A percentile compares a stretch with the other conserved stretches of the same genome.
phyloP scores from a whole-genome alignment of 2,113 vertebrate genomes.

The Platycercus adscitus region DNA sequence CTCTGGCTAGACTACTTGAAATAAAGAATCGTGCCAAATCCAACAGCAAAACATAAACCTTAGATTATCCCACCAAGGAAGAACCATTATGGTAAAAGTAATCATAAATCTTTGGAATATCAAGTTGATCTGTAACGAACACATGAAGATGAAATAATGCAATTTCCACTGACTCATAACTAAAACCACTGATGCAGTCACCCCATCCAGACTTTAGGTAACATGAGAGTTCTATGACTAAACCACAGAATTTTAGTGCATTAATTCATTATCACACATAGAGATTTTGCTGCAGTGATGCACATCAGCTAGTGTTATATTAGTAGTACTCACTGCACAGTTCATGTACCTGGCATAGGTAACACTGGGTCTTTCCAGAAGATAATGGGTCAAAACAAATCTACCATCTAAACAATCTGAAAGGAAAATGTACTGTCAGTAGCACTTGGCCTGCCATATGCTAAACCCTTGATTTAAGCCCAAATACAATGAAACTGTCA shows the following conservation, averaged over 20 bases:
- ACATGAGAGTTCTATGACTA: background rate
- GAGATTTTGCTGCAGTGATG: background rate
- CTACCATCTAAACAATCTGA: background rate
- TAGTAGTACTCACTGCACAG: background rate
- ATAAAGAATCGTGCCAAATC: conserved; percentile 5
- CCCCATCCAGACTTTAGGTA: conserved; percentile 25
- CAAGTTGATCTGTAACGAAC: conserved; percentile 23
- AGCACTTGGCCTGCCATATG: conserved; percentile 8
- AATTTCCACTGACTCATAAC: conserved; percentile 52
- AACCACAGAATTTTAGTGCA: background rate
- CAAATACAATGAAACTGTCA: conserved; percentile 36
- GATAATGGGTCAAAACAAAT: background rate
- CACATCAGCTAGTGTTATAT: conserved; percentile 1
- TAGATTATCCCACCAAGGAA: conserved; percentile 44
- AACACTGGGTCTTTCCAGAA: conserved; percentile 6
- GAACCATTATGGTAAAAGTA: conserved; percentile 1
- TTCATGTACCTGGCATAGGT: conserved; percentile 10
- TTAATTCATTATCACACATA: background rate
- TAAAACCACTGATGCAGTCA: conserved; percentile 61
- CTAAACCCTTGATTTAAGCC: conserved; percentile 13
- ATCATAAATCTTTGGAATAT: conserved; percentile 6
- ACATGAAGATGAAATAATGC: background rate
- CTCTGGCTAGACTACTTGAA: conserved; percentile 8
- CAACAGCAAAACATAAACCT: background rate
- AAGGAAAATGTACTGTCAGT: conserved; percentile 26